These are phyloP conservation scores for Vicugna pacos DNA, from an alignment of 2,113 vertebrate species.

Conservation along the genomic window DNA sequence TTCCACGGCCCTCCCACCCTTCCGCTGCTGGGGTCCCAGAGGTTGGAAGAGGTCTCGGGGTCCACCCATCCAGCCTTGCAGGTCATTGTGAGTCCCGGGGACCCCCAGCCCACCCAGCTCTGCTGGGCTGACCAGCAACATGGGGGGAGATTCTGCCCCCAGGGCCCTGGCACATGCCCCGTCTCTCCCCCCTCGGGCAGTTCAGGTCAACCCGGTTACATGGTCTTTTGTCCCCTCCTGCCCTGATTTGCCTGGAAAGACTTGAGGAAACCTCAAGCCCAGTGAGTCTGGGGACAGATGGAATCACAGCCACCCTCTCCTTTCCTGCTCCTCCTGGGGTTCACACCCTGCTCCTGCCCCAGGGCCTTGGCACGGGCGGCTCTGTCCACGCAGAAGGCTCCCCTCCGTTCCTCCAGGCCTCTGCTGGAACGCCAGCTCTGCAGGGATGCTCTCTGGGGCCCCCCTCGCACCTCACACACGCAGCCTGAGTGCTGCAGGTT, in stretches of 20 bases:
- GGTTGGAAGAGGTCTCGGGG: not conserved
- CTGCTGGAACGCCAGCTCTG: not conserved
- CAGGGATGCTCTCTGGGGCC: not conserved
- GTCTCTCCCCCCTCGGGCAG: not conserved
- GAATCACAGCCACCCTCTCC: not conserved
- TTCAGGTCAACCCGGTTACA: not conserved
- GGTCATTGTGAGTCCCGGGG: not conserved
- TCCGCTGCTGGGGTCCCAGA: not conserved
- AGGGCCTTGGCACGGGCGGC: not conserved
- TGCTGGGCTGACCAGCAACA: not conserved
- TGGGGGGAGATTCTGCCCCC: accelerated
- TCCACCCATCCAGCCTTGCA: not conserved
- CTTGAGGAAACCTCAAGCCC: not conserved
- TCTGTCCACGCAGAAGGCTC: not conserved
- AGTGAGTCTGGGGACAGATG: too few relatives aligned
- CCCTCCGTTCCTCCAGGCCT: not conserved
- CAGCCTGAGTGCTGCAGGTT: not conserved
- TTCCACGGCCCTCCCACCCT: not conserved
- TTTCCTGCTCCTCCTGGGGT: not conserved
- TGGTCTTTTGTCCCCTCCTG: not conserved
- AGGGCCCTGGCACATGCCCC: not conserved
- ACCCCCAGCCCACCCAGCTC: not conserved
- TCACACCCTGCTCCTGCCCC: accelerated
- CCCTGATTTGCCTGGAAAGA: not conserved
- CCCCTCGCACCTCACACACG: not conserved